Conservation (phyloP, 1,140 invertebrate genomes). For the Drosophila jambulina region DNA sequence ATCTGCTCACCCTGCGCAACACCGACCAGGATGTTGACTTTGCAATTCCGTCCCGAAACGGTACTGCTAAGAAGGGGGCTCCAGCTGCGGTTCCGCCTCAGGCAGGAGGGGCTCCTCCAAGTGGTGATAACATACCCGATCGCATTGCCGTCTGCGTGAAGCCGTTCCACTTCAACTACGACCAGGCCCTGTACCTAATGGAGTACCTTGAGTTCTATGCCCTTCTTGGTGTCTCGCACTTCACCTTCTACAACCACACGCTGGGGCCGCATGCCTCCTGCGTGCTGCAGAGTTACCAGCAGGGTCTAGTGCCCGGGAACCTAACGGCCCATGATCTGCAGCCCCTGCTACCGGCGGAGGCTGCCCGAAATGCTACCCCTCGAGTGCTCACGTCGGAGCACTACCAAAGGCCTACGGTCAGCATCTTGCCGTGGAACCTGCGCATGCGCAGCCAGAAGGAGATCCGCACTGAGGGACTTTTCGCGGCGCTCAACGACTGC, state of each 20-base stretch:
- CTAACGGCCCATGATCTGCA: conserved; percentile 71
- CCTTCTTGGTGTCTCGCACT: conserved; percentile 94
- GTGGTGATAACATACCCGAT: conserved; percentile 85
- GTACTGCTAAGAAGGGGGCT: conserved; percentile 5
- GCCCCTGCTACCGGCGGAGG: conserved; percentile 45
- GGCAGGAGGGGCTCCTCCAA: conserved; percentile 48
- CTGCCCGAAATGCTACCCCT: conserved; percentile 61
- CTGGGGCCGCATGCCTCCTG: conserved; percentile 91
- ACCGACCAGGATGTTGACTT: conserved; percentile 86
- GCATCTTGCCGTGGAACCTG: conserved; percentile 94
- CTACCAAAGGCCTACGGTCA: conserved; percentile 88
- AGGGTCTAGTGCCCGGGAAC: conserved; percentile 75
- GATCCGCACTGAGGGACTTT: conserved; percentile 96
- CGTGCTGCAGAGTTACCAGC: conserved; percentile 90
- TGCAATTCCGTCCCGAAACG: neutral
- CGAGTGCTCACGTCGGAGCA: conserved; percentile 54
- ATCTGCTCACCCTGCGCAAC: conserved; percentile 87
- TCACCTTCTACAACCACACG: conserved; percentile 97
- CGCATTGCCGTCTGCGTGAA: conserved; percentile 96
- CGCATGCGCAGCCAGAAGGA: conserved; percentile 95
- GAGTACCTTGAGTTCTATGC: conserved; percentile 97
- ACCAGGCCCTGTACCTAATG: conserved; percentile 92
- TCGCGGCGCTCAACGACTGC: conserved; percentile 97
- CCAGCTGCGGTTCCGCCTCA: neutral
- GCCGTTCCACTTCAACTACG: conserved; percentile 96